These are phyloP conservation scores for Hapalemur alaotrensis DNA, from an alignment of 2,797 vertebrate species.

Conservation along the genomic window DNA sequence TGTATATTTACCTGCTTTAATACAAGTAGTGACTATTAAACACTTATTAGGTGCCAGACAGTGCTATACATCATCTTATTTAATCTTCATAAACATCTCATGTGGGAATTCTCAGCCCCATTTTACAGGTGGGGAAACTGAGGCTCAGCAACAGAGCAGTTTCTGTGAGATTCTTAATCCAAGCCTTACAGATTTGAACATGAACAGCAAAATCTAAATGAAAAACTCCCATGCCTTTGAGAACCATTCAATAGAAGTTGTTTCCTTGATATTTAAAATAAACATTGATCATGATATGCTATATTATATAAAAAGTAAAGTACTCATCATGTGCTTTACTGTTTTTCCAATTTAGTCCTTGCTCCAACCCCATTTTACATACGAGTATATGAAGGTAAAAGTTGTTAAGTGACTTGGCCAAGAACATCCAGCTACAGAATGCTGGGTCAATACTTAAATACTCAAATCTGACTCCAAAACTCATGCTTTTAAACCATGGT, in stretches of 20 bases:
- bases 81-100: not conserved
- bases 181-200: not conserved
- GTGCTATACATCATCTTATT: not conserved
- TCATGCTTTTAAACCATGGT: not conserved
- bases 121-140: not conserved
- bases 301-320: not conserved
- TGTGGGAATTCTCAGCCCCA: not conserved
- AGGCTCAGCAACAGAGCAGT: not conserved
- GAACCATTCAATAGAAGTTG: not conserved
- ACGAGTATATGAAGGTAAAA: not conserved
- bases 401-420: not conserved
- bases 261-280: not conserved
- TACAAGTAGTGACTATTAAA: not conserved
- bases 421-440: not conserved
- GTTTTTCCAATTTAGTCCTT: not conserved
- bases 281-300: not conserved
- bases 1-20: not conserved
- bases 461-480: not conserved
- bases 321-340: not conserved
- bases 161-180: not conserved
- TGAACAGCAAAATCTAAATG: constrained; percentile 10
- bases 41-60: not conserved
- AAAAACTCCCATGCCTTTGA: not conserved
- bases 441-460: not conserved
- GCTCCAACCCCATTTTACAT: not conserved